A percentile compares a stretch with the other conserved stretches of the same genome.
Conservation (phyloP, 2,113 vertebrate species). For the Myotis brandtii region DNA sequence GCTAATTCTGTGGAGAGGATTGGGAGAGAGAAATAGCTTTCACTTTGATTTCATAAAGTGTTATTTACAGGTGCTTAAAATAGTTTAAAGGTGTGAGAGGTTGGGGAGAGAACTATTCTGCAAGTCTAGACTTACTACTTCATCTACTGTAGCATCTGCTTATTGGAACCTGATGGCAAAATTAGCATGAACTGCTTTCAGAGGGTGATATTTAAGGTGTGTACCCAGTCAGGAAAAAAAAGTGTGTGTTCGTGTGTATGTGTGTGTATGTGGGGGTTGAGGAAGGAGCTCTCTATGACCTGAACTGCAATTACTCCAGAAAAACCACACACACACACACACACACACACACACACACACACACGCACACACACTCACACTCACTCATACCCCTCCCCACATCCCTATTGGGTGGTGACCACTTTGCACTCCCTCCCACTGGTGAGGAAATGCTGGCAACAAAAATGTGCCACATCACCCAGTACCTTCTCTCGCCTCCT, state of each 20-base stretch:
- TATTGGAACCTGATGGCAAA: neutral
- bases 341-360: neutral
- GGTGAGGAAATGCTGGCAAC: neutral
- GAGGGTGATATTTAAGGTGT: neutral
- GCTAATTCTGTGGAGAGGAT: neutral
- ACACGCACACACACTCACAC: neutral
- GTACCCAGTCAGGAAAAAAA: neutral
- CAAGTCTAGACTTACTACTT: neutral
- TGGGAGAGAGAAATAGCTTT: neutral
- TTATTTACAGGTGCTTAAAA: slow-evolving; percentile 23
- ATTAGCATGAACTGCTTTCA: neutral
- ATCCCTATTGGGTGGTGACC: neutral
- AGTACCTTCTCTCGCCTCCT: neutral
- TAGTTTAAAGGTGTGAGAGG: neutral
- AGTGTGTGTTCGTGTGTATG: neutral
- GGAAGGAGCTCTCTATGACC: neutral
- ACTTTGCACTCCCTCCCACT: neutral
- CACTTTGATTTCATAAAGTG: neutral
- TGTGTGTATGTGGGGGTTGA: too few relatives aligned
- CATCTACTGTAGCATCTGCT: neutral
- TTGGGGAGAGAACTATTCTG: neutral
- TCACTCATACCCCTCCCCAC: neutral
- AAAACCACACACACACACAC: neutral
- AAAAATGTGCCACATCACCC: neutral
- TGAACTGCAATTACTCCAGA: neutral